Base-by-base conservation (phyloP, 1,140 invertebrate genomes). In the Mactra quadrangularis region DNA sequence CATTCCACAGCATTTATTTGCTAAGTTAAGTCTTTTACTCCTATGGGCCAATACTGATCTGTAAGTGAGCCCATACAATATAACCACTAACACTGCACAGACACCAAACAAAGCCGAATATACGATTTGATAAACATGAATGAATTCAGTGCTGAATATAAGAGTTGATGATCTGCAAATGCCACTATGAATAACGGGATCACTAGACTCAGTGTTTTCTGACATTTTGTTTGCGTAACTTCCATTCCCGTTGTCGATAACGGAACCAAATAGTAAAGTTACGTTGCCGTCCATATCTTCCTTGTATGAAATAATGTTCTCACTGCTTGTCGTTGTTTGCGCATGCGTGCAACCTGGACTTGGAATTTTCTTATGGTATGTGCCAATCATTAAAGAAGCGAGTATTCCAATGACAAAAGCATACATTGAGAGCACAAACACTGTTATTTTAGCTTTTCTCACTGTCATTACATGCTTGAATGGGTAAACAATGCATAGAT, bases 401-500 rank as follows among this genome's bases (percentile, higher is more conserved):
- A 91, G 72, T 9, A 90, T 74, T 1, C 91, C 91, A 6, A 91
- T 71, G 29, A 83, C 53, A 25, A 87, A 85, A n/a, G 90, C 86
- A 35, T 90, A 86, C n/a, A 87, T 25, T n/a, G 84, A 75, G 0
- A 92, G 62, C n/a, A 82, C 62, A 29, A 78, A 83, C 29, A 89
- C 88, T 6, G 89, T 86, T 27, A 89, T 82, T 70, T 92, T 90
- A 19, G 91, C 90, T 27, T 88, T 68, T 50, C 64, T 66, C 11
- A 88, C 85, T 3, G 89, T 91, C 85, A 92, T 90, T 1, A 85
- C 78, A 35, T 90, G 89, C 25, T 87, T 81, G 57, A 89, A 91
- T 11, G 90, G 90, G 71, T 88, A 88, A 31, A 90, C 91, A 35
- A 92, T 92, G 59, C 91, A 92, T 53, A 92, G 72, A 79, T 89